These are phyloP conservation scores for Pseudolaguvia tuberculata DNA, from an alignment of 2,113 vertebrate species.

Conservation along the genomic window DNA sequence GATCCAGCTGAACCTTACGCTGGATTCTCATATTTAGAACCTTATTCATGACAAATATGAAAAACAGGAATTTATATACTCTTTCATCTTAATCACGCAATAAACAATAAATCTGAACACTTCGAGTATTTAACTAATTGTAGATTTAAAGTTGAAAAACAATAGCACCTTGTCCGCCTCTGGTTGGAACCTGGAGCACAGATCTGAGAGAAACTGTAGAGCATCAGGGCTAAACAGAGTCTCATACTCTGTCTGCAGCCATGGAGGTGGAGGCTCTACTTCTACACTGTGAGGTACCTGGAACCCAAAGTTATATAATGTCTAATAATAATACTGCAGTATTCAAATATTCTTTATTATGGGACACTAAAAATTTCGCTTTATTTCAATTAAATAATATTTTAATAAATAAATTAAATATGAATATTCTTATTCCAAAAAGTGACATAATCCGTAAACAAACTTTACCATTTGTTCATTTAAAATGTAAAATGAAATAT, in stretches of 20 bases:
- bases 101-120: neutral
- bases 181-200: slow-evolving; percentile 66
- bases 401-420: neutral
- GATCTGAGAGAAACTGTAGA: slow-evolving; percentile 65
- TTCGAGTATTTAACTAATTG: neutral
- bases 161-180: slow-evolving; percentile 66
- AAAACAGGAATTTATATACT: neutral
- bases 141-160: too few species aligned
- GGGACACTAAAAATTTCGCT: neutral
- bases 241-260: slow-evolving; percentile 60
- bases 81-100: neutral
- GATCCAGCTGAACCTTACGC: slow-evolving; percentile 66
- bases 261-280: slow-evolving; percentile 60
- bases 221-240: slow-evolving; percentile 64
- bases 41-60: slow-evolving; percentile 41
- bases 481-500: neutral
- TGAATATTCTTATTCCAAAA: neutral
- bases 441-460: neutral
- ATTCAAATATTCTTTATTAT: neutral
- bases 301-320: neutral
- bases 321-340: neutral
- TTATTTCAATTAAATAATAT: too few species aligned
- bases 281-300: slow-evolving; percentile 61
- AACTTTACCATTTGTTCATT: neutral
- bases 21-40: slow-evolving; percentile 61